These are phyloP conservation scores for Mellivora capensis DNA, from an alignment of 2,113 vertebrate genomes.

Conservation along the genomic window DNA sequence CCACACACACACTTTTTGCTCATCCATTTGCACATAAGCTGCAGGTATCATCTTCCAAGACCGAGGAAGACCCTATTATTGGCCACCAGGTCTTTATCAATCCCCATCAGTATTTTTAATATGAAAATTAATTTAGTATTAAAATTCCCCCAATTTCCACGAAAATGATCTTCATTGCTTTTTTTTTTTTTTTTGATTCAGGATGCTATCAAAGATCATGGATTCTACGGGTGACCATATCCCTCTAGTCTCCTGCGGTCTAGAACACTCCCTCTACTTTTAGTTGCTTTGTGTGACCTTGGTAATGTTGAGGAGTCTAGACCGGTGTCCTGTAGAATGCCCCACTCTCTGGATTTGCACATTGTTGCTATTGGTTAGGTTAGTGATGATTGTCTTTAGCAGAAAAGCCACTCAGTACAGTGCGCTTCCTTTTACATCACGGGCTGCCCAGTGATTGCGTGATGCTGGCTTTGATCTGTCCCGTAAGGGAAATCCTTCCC, in stretches of 20 bases:
- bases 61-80: neutral
- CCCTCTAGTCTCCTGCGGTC: neutral
- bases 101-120: neutral
- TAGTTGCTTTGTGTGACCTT: neutral
- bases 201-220: neutral
- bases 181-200: neutral
- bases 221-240: neutral
- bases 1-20: neutral
- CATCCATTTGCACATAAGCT: neutral
- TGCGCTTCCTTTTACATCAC: neutral
- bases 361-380: neutral
- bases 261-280: neutral
- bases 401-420: neutral
- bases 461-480: neutral
- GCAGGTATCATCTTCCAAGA: neutral
- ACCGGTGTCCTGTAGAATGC: neutral
- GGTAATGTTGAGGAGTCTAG: neutral
- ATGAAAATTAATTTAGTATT: neutral
- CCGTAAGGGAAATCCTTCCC: neutral
- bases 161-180: neutral
- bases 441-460: neutral
- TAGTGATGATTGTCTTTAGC: neutral
- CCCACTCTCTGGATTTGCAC: neutral
- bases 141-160: neutral
- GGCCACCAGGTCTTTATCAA: neutral